Evolutionary conservation across 2,888 invertebrate genomes (phyloP).

Genomic region (Xylota sylvarum): DNA sequence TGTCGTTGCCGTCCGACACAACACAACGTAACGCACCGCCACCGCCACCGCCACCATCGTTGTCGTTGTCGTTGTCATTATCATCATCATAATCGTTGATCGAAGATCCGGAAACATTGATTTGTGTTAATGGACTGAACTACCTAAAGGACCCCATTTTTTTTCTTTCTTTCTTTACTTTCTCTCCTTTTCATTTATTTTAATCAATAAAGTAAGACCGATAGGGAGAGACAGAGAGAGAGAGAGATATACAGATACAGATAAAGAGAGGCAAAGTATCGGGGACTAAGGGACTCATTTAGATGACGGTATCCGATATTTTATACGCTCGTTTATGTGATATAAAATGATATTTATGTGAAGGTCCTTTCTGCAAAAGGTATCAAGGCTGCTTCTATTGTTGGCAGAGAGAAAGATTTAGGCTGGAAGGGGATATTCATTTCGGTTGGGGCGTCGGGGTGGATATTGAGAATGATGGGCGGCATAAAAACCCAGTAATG

Average conservation of each 20-base stretch:
- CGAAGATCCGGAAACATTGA: slow-evolving; percentile 70
- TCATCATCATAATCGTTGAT: slow-evolving; percentile 69
- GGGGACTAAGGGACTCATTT: slow-evolving; percentile 55
- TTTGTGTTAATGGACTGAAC: slow-evolving; percentile 74
- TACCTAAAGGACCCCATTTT: slow-evolving; percentile 42
- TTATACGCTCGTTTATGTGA: slow-evolving; percentile 67
- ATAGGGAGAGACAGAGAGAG: neutral
- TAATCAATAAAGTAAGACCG: slow-evolving; percentile 52
- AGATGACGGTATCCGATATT: slow-evolving; percentile 70
- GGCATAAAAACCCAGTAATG: slow-evolving; percentile 45
- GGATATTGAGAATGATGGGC: slow-evolving; percentile 59
- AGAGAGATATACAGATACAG: neutral
- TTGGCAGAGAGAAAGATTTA: neutral
- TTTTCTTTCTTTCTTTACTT: neutral
- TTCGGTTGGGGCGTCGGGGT: neutral
- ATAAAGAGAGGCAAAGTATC: slow-evolving; percentile 1
- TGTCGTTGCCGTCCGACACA: slow-evolving; percentile 5
- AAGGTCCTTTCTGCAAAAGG: slow-evolving; percentile 53
- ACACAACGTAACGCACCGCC: neutral
- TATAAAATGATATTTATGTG: slow-evolving; percentile 72
- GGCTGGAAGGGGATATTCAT: neutral
- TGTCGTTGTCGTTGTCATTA: slow-evolving; percentile 55
- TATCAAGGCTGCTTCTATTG: slow-evolving; percentile 22
- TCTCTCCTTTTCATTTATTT: slow-evolving; percentile 39
- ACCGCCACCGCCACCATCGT: slow-evolving; percentile 30